These are phyloP conservation scores for Nibea albiflora DNA, from an alignment of 2,113 vertebrate genomes.

Conservation along the genomic window DNA sequence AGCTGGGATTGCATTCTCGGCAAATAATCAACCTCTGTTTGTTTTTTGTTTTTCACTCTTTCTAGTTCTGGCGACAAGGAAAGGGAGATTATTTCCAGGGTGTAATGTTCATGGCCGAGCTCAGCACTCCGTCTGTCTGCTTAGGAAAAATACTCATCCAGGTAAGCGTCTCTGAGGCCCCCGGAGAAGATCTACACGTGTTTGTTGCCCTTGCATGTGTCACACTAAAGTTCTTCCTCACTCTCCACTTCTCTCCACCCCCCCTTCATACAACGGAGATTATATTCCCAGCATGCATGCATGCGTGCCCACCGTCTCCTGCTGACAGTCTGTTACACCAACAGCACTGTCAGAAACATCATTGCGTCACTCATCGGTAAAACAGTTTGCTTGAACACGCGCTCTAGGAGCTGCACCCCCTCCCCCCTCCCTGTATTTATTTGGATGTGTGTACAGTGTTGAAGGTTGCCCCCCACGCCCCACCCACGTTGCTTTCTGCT, in stretches of 20 bases:
- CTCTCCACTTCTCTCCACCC: constrained; percentile 29
- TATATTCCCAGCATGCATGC: constrained; percentile 63
- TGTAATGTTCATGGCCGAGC: constrained; percentile 93
- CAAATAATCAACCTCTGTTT: constrained; percentile 5
- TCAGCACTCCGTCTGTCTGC: constrained; percentile 95
- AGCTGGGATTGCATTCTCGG: constrained; percentile 14
- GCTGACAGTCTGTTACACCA: constrained; percentile 40
- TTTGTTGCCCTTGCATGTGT: constrained; percentile 57
- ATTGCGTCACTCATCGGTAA: constrained; percentile 45
- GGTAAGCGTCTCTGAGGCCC: constrained; percentile 74
- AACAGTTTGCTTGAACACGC: constrained; percentile 35
- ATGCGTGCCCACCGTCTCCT: constrained; percentile 3
- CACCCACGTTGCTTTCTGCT: constrained; percentile 13
- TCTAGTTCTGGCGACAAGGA: constrained; percentile 91
- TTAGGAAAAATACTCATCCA: constrained; percentile 95
- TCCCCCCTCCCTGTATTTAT: constrained; percentile 8
- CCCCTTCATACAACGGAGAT: constrained; percentile 45
- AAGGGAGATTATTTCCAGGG: constrained; percentile 94
- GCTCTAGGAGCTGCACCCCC: constrained; percentile 33
- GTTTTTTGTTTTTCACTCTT: background rate
- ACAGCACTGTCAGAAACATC: constrained; percentile 43
- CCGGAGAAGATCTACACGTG: background rate
- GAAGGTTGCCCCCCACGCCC: background rate
- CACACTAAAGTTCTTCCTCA: constrained; percentile 47
- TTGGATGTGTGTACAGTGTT: constrained; percentile 18